These are phyloP conservation scores for Eremophila alpestris DNA, from an alignment of 2,797 vertebrate genomes.

Conservation along the genomic window DNA sequence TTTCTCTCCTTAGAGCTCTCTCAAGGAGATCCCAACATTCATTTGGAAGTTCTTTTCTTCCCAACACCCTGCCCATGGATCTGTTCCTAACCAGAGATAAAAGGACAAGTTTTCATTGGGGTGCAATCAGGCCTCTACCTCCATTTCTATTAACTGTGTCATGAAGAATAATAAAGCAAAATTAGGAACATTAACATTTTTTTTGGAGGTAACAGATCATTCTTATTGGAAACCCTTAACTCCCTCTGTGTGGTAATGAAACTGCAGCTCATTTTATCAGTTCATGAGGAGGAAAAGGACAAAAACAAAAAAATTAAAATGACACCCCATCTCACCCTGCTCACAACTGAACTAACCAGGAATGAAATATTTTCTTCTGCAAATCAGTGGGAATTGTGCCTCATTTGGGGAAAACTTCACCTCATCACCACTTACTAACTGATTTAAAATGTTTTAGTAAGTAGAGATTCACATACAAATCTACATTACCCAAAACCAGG, in stretches of 20 bases:
- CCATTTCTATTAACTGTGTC: conserved; percentile 8
- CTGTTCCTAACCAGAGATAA: background rate
- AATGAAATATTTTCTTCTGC: background rate
- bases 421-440: background rate
- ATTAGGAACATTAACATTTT: conserved; percentile 46
- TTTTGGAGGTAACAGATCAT: conserved; percentile 33
- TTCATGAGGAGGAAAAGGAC: conserved; percentile 6
- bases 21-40: background rate
- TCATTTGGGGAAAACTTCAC: background rate
- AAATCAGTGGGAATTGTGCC: background rate
- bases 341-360: background rate
- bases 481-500: background rate
- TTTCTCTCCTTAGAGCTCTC: background rate
- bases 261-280: background rate
- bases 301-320: background rate
- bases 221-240: conserved; percentile 36
- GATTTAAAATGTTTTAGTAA: background rate
- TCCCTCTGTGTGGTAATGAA: background rate
- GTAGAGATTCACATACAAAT: background rate
- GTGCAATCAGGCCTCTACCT: conserved; percentile 7
- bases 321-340: background rate
- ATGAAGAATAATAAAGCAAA: conserved; percentile 46
- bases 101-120: conserved; percentile 41
- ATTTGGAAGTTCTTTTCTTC: conserved; percentile 3
- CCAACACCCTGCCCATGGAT: background rate